Base-by-base conservation (phyloP, 2,113 vertebrate species). In the Corythoichthys haematopterus region DNA sequence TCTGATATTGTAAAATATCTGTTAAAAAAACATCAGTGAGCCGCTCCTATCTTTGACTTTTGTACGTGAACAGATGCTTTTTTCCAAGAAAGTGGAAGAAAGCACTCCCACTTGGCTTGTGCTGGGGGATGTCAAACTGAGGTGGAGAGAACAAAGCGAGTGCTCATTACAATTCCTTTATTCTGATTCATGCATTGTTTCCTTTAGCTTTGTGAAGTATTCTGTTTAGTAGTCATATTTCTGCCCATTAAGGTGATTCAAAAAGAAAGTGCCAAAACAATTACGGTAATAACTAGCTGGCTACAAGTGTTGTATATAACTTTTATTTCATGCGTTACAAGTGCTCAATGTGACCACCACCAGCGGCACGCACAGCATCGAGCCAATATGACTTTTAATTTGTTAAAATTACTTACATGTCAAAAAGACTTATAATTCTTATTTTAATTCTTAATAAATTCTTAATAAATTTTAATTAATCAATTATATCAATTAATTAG, bases 61-160 rank as follows among this genome's bases (percentile, higher is more conserved):
- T 86, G 87, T 90, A 85, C 84, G 81, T 86, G 77, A 90, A 80
- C 89, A 87, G 85, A 90, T 91, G 87, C 86, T 74, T 85, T 58
- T 74, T 70, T 85, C 77, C 70, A 62, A 77, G 70, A 16, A 55
- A 77, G 61, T 65, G 62, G 73, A 70, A 74, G 68, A 74, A 45
- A 69, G 60, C 64, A 75, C 72, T 76, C 77, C 71, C 79, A 71
- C 51, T 48, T 53, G 28, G 59, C 62, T 70, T 64, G 69, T 45
- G 52, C 70, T 69, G 62, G 63, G 70, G 73, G 68, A 61, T 50
- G 38, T 59, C 47, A 14, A 28, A 64, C 52, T 4, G n/a, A 65
- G 67, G 55, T 69, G 64, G 48, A 59, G 67, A 13, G 35, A 62
- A 47, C 60, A 47, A 62, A 33, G 40, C 40, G 48, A 55, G 58